A percentile compares a stretch with the other conserved stretches of the same genome.
These are phyloP conservation scores for Torymus tubicola DNA, from an alignment of 2,888 invertebrate genomes.

Conservation along the genomic window DNA sequence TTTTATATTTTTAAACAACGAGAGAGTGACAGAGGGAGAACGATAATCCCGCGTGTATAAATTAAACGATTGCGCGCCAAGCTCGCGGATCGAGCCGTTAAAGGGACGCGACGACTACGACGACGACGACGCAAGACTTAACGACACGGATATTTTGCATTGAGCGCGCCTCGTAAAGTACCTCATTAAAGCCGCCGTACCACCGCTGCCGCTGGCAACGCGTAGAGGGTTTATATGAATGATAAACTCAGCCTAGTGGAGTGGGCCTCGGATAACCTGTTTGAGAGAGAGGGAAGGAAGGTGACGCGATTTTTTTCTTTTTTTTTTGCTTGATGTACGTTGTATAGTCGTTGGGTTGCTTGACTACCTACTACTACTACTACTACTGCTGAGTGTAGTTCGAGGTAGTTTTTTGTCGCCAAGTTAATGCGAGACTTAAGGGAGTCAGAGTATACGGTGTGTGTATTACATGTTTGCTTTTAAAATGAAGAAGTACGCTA, in stretches of 20 bases:
- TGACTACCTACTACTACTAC: too few species aligned
- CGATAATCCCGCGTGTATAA: slow-evolving; percentile 39
- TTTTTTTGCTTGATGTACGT: too few species aligned
- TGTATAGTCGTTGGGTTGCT: too few species aligned
- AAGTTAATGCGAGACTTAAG: too few species aligned
- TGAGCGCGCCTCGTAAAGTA: slow-evolving; percentile 54
- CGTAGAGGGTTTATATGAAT: slow-evolving; percentile 53
- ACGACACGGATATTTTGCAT: slow-evolving; percentile 54
- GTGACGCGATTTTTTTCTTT: too few species aligned
- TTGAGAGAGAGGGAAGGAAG: too few species aligned
- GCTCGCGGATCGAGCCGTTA: slow-evolving; percentile 38
- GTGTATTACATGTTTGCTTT: too few species aligned
- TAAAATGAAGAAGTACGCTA: too few species aligned
- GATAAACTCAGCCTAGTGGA: slow-evolving; percentile 42
- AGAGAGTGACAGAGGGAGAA: neutral
- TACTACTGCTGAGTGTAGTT: too few species aligned
- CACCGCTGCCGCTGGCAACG: slow-evolving; percentile 14
- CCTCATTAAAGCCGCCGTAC: slow-evolving; percentile 57
- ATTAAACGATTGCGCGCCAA: slow-evolving; percentile 39
- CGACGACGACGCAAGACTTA: slow-evolving; percentile 25
- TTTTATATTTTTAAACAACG: slow-evolving; percentile 10
- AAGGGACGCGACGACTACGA: slow-evolving; percentile 19
- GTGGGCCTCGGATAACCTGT: too few species aligned
- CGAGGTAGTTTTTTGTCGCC: too few species aligned
- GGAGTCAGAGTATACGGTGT: too few species aligned